A percentile compares a stretch with the other conserved stretches of the same genome.
Conservation (phyloP, 37 sponge, comb jelly and placozoan genomes). For the Hormiphora californensis region DNA sequence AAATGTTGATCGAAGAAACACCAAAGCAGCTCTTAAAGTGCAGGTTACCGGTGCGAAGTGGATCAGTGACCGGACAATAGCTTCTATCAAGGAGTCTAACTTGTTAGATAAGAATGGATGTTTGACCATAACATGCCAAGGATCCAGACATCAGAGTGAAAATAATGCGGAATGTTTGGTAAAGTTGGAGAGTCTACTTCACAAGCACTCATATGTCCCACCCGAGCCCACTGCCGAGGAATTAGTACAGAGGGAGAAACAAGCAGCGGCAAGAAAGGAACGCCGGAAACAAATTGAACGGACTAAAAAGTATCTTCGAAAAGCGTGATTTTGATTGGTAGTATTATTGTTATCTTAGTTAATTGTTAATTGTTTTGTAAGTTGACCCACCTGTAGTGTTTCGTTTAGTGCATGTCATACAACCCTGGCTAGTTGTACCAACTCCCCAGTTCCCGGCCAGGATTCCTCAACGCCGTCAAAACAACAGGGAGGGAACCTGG, state of each 20-base stretch:
- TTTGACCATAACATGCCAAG: neutral
- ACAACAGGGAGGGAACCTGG: no score
- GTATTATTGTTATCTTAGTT: neutral
- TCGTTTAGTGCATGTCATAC: no score
- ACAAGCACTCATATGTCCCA: neutral
- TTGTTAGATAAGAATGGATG: neutral
- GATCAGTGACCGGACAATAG: neutral
- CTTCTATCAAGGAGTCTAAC: neutral
- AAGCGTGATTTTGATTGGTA: neutral
- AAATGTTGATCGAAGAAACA: neutral
- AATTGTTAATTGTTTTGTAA: no score
- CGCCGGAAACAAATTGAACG: neutral
- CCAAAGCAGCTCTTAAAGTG: neutral
- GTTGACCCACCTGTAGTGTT: no score
- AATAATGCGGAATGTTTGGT: neutral
- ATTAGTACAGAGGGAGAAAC: neutral
- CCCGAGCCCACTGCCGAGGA: neutral
- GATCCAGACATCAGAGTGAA: neutral
- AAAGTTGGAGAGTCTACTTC: neutral
- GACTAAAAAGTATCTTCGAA: slow-evolving; percentile 13
- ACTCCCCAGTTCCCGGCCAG: no score
- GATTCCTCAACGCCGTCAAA: no score
- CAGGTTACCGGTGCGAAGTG: neutral
- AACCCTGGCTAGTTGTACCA: no score
- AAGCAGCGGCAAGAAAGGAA: neutral